Base-by-base conservation (phyloP, 2,113 vertebrate species). In the Myxocyprinus asiaticus region DNA sequence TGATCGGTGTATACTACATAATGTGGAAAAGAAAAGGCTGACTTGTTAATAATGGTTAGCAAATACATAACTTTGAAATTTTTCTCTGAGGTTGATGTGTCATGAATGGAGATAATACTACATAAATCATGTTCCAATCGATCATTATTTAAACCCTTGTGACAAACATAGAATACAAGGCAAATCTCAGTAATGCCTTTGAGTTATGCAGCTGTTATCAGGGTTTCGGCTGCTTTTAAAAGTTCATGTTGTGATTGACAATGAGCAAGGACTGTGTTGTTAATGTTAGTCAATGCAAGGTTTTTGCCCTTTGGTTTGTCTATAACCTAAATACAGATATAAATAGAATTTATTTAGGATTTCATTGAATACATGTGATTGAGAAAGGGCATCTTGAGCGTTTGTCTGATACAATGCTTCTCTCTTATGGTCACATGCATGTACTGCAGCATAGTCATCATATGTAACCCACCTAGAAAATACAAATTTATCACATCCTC, bases 351-450 rank as follows among this genome's bases (percentile, higher is more conserved):
- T 33, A 33, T 33, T 33, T 33, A 33, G 22, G 22, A 33, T 33
- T 33, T 33, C 22, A 33, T 1, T 33, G 22, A 33, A 33, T 33
- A 33, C 22, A 33, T 33, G 22, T 33, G 22, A 33, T 33, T 33
- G 22, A 33, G 22, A 33, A 33, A 3, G 22, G 22, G 22, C 22
- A 33, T 3, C 22, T 33, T 3, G 22, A 33, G 22, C 22, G 22
- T 33, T 33, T 6, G 22, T 33, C 22, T 50, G 55, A 48, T 42
- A 4, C 14, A 69, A 53, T 83, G 67, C 67, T 76, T 72, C 61
- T 79, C 63, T 70, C 71, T 48, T 69, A 48, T 82, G 81, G 77
- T 55, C 7, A 66, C 6, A 58, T 58, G n/a, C 14, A 58, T 14
- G 2, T n/a, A 33, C 22, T 58, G 55, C 55, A 58, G 14, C 22